These are phyloP conservation scores for Sphenopsis melanotis DNA, from an alignment of 2,797 vertebrate genomes.

Conservation along the genomic window DNA sequence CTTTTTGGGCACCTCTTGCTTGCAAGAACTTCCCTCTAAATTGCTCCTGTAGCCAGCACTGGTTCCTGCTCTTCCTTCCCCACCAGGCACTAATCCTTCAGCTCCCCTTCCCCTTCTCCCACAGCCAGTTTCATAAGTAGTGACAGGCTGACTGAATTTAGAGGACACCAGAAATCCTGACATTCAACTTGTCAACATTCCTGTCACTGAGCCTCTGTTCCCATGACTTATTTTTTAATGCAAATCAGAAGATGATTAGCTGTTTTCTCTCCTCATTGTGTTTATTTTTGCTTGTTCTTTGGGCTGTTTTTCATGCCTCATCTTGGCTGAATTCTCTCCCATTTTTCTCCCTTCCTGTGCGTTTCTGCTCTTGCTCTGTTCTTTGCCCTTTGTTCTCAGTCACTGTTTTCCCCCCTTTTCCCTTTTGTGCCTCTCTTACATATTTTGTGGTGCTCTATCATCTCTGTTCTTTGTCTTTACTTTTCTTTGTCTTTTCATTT, in stretches of 20 bases:
- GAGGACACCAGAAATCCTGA: background rate
- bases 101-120: background rate
- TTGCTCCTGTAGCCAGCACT: background rate
- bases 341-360: slow-evolving; percentile 20
- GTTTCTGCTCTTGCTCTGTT: slow-evolving; percentile 44
- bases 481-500: slow-evolving; percentile 64
- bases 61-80: background rate
- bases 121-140: background rate
- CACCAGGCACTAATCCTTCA: background rate
- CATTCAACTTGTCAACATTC: slow-evolving; percentile 23
- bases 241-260: slow-evolving; percentile 47
- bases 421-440: slow-evolving; percentile 47
- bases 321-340: slow-evolving; percentile 29
- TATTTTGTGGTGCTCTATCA: slow-evolving; percentile 60
- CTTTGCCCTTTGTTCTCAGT: slow-evolving; percentile 49
- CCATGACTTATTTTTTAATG: slow-evolving; percentile 40
- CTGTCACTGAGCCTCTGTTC: background rate
- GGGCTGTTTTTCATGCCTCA: background rate
- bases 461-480: slow-evolving; percentile 57
- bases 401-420: background rate
- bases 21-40: background rate
- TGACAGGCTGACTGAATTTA: background rate
- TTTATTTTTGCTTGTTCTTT: slow-evolving; percentile 37
- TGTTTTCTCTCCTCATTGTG: slow-evolving; percentile 9
- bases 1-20: background rate